These are phyloP conservation scores for Litocranius walleri DNA, from an alignment of 2,113 vertebrate species.

Conservation along the genomic window DNA sequence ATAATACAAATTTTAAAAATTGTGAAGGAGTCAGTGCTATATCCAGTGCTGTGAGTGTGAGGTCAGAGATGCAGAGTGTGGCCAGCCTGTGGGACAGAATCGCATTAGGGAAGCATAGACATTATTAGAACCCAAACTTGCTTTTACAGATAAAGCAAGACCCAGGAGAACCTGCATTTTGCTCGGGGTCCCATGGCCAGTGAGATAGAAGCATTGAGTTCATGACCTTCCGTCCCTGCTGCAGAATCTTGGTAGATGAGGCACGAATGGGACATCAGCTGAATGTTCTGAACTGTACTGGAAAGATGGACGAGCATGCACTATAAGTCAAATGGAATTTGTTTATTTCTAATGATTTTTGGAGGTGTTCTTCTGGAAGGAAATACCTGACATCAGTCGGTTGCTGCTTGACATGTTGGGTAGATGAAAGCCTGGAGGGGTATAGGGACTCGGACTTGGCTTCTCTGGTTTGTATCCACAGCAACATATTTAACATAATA, in stretches of 20 bases:
- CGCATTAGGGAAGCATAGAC: background rate
- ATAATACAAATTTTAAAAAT: background rate
- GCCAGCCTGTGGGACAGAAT: background rate
- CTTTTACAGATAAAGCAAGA: background rate
- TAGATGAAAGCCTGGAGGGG: background rate
- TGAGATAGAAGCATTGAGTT: no score
- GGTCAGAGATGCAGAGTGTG: background rate
- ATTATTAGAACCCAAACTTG: background rate
- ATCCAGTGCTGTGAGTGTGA: background rate
- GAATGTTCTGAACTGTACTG: background rate
- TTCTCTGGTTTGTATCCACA: background rate
- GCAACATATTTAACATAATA: background rate
- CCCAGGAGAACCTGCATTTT: background rate
- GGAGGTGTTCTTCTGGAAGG: background rate
- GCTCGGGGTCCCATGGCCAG: background rate
- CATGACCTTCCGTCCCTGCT: background rate
- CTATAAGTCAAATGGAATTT: background rate
- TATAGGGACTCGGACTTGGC: background rate
- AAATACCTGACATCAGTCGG: background rate
- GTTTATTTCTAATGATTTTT: background rate
- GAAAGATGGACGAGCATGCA: background rate
- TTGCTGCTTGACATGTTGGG: background rate
- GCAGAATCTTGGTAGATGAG: background rate
- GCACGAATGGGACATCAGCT: background rate
- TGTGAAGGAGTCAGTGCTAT: background rate